Evolutionary conservation across 1,140 invertebrate species (phyloP), one percentile per base, ranked within the genome.

Genomic region (Leucophenga varia): DNA sequence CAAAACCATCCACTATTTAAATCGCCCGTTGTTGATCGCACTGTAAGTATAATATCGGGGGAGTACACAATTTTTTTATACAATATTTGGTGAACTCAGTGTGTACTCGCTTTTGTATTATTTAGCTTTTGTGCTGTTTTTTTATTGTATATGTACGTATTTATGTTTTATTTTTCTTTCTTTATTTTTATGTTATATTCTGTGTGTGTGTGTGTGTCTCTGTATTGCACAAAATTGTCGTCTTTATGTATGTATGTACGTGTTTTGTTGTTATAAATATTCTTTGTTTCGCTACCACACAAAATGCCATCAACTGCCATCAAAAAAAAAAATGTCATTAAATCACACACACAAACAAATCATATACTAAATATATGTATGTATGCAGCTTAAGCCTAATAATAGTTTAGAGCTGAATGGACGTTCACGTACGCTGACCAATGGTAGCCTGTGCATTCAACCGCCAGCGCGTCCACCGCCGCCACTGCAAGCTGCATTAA

Each of bases 1-100:
- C 72, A 75, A 52, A 72, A 75, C 47, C 72, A 75, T 72, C 72
- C 72, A 39, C 54, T 75, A 17, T 75, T 75, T 47, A 74, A 75
- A 43, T 60, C 52, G 16, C 72, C 72, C 46, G 56, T 54, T 37
- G 72, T 75, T 45, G 72, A 75, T 55, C 59, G 69, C 55, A 75
- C 69, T 57, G 72, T 75, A 71, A 75, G 72, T 75, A 64, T 41
- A 39, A 21, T 53, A 49, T 53, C 64, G 53, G n/a, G n/a, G n/a
- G n/a, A n/a, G n/a, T n/a, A n/a, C n/a, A n/a, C n/a, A n/a, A n/a
- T n/a, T n/a, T n/a, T n/a, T n/a, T n/a, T n/a, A n/a, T n/a, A n/a
- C n/a, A n/a, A n/a, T n/a, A n/a, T n/a, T n/a, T n/a, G n/a, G n/a
- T n/a, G n/a, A n/a, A n/a, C n/a, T n/a, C n/a, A n/a, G n/a, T n/a